Evolutionary conservation across 2,888 invertebrate genomes (phyloP).

Genomic region (Octodonta nipae): DNA sequence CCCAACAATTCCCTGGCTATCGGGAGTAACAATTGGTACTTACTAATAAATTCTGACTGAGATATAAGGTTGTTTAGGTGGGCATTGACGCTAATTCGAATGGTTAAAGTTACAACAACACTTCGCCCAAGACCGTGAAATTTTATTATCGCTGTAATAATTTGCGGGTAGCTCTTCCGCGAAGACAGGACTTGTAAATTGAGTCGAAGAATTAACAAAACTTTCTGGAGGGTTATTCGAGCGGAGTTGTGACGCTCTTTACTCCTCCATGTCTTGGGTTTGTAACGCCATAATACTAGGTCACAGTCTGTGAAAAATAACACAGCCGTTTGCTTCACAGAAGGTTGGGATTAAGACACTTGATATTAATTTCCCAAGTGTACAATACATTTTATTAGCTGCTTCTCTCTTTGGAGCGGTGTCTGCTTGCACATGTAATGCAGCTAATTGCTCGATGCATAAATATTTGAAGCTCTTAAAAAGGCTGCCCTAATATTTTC

Average conservation of each 20-base stretch:
- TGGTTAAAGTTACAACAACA: constrained; percentile 1
- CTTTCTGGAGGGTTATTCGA: constrained; percentile 16
- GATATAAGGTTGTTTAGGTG: too few species aligned
- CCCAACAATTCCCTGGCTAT: too few species aligned
- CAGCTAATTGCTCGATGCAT: too few species aligned
- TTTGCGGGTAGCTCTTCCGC: constrained; percentile 6
- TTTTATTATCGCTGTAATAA: constrained; percentile 4
- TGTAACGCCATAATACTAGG: constrained; percentile 33
- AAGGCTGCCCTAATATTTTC: too few species aligned
- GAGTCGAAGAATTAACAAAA: constrained; percentile 26
- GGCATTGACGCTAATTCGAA: background rate
- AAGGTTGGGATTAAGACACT: constrained; percentile 38
- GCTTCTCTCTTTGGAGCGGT: constrained; percentile 33
- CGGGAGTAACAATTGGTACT: too few species aligned
- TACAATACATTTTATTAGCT: constrained; percentile 39
- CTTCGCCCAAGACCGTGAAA: constrained; percentile 1
- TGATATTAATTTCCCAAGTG: constrained; percentile 39
- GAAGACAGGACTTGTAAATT: constrained; percentile 21
- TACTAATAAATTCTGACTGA: too few species aligned
- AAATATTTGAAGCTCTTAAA: too few species aligned
- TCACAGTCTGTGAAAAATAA: constrained; percentile 36
- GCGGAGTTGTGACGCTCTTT: constrained; percentile 15
- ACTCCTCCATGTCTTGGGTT: constrained; percentile 26
- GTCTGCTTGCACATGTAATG: too few species aligned
- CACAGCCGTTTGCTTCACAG: constrained; percentile 34